A percentile compares a stretch with the other conserved stretches of the same genome.
These are phyloP conservation scores for Microcaecilia unicolor DNA, from an alignment of 2,797 vertebrate species.

Conservation along the genomic window DNA sequence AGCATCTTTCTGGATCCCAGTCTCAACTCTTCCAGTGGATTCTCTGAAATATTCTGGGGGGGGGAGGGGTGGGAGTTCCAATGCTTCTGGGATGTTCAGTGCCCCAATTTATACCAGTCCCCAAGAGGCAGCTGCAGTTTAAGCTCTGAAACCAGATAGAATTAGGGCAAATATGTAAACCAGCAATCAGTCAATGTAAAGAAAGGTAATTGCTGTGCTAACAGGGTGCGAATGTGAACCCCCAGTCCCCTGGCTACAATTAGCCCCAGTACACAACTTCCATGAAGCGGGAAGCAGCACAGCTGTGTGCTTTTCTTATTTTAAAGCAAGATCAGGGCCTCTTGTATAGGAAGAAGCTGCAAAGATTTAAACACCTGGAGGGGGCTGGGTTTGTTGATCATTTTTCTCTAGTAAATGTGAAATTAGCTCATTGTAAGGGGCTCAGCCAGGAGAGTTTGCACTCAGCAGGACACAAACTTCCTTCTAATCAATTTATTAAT, in stretches of 20 bases:
- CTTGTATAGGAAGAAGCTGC: not conserved
- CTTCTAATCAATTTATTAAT: conserved; percentile 57
- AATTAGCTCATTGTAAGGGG: not conserved
- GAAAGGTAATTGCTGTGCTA: conserved; percentile 71
- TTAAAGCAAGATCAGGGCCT: not conserved
- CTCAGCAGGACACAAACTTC: conserved; percentile 50
- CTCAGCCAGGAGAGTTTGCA: conserved; percentile 23
- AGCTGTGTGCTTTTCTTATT: not conserved
- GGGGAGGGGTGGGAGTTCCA: no score
- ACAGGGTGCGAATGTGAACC: conserved; percentile 70
- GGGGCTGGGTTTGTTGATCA: conserved; percentile 4
- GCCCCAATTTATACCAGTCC: conserved; percentile 38
- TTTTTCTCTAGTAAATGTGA: not conserved
- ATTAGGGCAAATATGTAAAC: conserved; percentile 70
- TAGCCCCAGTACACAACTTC: conserved; percentile 39
- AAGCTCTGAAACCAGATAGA: conserved; percentile 45
- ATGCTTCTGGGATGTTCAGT: conserved; percentile 32
- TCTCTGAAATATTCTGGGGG: not conserved
- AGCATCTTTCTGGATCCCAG: conserved; percentile 44
- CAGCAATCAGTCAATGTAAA: conserved; percentile 72
- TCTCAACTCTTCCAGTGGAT: not conserved
- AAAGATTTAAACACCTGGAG: not conserved
- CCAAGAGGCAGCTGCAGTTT: not conserved
- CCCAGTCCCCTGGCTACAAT: conserved; percentile 23
- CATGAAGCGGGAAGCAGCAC: conserved; percentile 1